Percentiles rank a stretch among this genome's conserved stretches.
These are phyloP conservation scores for Pristionchus arcanus DNA, from an alignment of 2,888 invertebrate genomes.

Conservation along the genomic window DNA sequence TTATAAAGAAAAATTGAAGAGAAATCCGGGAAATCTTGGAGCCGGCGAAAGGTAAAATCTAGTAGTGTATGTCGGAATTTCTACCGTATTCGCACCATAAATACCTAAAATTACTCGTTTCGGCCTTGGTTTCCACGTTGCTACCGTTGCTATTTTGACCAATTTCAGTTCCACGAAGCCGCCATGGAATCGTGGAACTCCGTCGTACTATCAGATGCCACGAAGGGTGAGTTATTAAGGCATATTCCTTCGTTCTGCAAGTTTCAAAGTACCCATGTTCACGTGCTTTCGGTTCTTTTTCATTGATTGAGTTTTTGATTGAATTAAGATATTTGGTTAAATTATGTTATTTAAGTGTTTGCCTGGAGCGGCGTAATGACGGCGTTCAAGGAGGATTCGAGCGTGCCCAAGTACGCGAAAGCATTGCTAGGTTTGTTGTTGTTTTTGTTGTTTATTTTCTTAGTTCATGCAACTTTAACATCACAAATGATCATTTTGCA, in stretches of 20 bases:
- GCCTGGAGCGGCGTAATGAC: conserved; percentile 52
- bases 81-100: conserved; percentile 15
- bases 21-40: neutral
- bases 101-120: conserved; percentile 14
- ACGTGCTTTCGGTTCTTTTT: neutral
- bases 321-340: neutral
- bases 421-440: conserved; percentile 38
- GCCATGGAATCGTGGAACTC: conserved; percentile 41
- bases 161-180: conserved; percentile 18
- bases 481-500: neutral
- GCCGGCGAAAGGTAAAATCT: neutral
- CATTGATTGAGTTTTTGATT: neutral
- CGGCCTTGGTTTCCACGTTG: neutral
- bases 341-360: neutral
- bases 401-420: conserved; percentile 19
- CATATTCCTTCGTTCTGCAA: neutral
- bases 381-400: conserved; percentile 36
- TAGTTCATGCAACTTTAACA: neutral
- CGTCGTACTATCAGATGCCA: conserved; percentile 4
- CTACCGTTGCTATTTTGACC: neutral
- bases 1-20: neutral
- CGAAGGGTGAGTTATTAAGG: conserved; percentile 6
- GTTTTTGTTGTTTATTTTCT: neutral
- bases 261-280: neutral
- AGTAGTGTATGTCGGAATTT: neutral